Percentiles rank a stretch among this genome's conserved stretches.
phyloP scores from a whole-genome alignment of 2,888 invertebrate species.

The Sepioteuthis lessoniana region DNA sequence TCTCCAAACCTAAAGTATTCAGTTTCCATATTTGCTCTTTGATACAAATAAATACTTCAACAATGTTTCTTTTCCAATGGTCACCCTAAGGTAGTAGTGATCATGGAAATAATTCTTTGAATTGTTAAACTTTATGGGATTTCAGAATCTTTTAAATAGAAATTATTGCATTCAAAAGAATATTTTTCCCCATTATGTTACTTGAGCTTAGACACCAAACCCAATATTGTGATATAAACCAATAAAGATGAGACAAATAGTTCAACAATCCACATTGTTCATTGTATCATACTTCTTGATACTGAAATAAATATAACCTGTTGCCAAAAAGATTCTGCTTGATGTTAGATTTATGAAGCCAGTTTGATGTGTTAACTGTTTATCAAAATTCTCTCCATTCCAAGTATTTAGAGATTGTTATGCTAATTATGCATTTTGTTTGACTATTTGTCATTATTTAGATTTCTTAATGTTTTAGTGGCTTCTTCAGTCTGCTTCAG shows the following conservation, averaged over 20 bases:
- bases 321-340: not conserved
- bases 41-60: not conserved
- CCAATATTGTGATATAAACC: not conserved
- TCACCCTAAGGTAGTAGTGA: not conserved
- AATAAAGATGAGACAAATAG: not conserved
- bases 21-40: not conserved
- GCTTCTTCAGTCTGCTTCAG: not conserved
- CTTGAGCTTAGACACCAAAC: not conserved
- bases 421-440: not conserved
- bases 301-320: not conserved
- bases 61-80: not conserved
- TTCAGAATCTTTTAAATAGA: not conserved
- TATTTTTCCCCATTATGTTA: not conserved
- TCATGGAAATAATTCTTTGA: not conserved
- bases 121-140: not conserved
- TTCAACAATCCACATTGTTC: not conserved
- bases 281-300: not conserved
- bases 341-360: not conserved
- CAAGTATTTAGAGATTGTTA: not conserved
- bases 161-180: too few relatives aligned
- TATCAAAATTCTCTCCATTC: not conserved
- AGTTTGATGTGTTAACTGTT: not conserved
- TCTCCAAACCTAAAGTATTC: not conserved
- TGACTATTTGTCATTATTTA: not conserved
- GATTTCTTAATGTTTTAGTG: not conserved